These are phyloP conservation scores for Melipona quadrifasciata DNA, from an alignment of 1,140 invertebrate genomes.

Conservation along the genomic window DNA sequence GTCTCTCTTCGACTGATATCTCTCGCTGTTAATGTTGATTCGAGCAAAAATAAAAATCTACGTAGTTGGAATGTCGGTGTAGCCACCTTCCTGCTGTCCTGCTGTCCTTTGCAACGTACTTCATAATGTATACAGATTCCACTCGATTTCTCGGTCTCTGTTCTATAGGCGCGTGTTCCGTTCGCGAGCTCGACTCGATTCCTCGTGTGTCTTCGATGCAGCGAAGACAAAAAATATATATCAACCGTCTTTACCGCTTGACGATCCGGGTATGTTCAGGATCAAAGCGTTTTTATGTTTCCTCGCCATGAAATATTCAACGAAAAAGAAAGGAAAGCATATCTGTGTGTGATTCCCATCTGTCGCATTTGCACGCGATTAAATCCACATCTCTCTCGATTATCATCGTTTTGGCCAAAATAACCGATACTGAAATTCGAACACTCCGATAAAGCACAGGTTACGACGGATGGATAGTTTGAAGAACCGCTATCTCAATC, in stretches of 20 bases:
- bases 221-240: background rate
- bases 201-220: background rate
- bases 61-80: slow-evolving; percentile 30
- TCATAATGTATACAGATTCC: slow-evolving; percentile 30
- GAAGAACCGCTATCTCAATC: slow-evolving; percentile 7
- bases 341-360: too few species aligned
- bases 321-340: background rate
- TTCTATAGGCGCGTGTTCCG: background rate
- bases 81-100: background rate
- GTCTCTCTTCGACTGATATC: background rate
- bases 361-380: background rate
- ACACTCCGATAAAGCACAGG: background rate
- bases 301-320: slow-evolving; percentile 36
- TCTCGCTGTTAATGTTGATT: slow-evolving; percentile 19
- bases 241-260: background rate
- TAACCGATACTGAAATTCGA: slow-evolving; percentile 11
- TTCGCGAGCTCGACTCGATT: background rate
- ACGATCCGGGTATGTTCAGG: background rate
- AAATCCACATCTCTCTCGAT: background rate
- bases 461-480: background rate
- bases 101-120: background rate
- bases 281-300: background rate
- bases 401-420: background rate
- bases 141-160: slow-evolving; percentile 16
- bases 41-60: background rate